These are phyloP conservation scores for Prionace glauca DNA, from an alignment of 2,797 vertebrate species.

Conservation along the genomic window DNA sequence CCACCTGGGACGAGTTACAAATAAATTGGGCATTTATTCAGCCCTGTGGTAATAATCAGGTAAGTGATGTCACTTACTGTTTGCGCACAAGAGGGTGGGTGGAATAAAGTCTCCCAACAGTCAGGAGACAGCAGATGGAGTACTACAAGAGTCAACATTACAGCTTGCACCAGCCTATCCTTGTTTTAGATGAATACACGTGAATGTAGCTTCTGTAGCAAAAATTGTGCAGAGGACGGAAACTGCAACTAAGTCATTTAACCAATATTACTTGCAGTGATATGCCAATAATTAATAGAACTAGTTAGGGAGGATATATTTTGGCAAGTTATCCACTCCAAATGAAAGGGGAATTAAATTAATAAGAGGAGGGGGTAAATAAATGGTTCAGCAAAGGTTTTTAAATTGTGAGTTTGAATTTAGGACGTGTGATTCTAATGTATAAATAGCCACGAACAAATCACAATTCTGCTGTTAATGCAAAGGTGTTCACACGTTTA, in stretches of 20 bases:
- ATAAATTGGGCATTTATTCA: background rate
- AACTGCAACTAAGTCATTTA: background rate
- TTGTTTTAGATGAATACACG: background rate
- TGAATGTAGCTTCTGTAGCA: background rate
- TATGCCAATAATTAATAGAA: background rate
- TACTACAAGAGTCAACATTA: background rate
- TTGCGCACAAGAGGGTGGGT: background rate
- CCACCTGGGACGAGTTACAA: background rate
- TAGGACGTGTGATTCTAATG: background rate
- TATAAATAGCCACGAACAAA: background rate
- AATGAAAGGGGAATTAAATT: background rate
- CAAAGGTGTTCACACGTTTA: background rate
- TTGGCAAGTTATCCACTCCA: background rate
- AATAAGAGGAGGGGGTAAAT: background rate
- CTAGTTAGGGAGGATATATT: background rate
- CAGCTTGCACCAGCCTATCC: background rate
- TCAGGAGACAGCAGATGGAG: background rate
- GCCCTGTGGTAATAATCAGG: background rate
- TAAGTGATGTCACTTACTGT: constrained; percentile 24
- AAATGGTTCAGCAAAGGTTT: background rate
- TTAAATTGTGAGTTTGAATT: background rate
- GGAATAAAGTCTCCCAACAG: constrained; percentile 20
- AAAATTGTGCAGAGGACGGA: background rate
- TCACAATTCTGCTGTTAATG: background rate
- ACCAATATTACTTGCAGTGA: background rate